Percentiles rank a stretch among this genome's conserved stretches.
Conservation (phyloP, 2,888 invertebrate genomes). For the Acanthopleura granulata region DNA sequence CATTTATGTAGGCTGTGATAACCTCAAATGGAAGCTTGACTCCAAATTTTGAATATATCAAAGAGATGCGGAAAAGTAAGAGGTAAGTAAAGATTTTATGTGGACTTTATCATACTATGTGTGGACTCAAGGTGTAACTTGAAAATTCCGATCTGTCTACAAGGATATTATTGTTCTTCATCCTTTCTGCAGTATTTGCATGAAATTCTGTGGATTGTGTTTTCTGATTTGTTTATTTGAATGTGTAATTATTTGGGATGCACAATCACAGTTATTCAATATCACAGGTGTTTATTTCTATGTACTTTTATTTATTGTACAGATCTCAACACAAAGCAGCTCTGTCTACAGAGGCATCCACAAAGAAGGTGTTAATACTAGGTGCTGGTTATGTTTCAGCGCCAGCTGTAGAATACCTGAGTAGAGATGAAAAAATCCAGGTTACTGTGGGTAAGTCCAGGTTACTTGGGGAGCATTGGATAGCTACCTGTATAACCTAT, state of each 20-base stretch:
- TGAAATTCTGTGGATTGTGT: too few relatives aligned
- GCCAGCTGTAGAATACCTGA: constrained; percentile 94
- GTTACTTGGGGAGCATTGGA: too few relatives aligned
- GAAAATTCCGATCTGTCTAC: too few relatives aligned
- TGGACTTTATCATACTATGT: neutral
- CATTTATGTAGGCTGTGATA: constrained; percentile 87
- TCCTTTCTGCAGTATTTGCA: too few relatives aligned
- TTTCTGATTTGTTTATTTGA: too few relatives aligned
- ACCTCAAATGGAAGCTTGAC: constrained; percentile 95
- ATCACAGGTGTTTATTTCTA: too few relatives aligned
- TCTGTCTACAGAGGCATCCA: constrained; percentile 70
- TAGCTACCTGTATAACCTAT: neutral
- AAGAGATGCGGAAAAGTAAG: constrained; percentile 81
- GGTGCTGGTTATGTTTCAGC: constrained; percentile 96
- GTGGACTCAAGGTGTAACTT: too few relatives aligned
- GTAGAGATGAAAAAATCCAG: constrained; percentile 83
- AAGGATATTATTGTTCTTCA: too few relatives aligned
- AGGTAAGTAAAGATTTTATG: constrained; percentile 44
- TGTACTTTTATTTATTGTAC: neutral
- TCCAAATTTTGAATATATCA: constrained; percentile 94
- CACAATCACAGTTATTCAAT: too few relatives aligned
- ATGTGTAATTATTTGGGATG: too few relatives aligned
- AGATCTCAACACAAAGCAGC: constrained; percentile 78
- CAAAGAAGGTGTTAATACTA: constrained; percentile 85
- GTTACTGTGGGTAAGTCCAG: constrained; percentile 81